A percentile compares a stretch with the other conserved stretches of the same genome.
Conservation (phyloP, 2,888 invertebrate species). For the Corythucha ciliata region DNA sequence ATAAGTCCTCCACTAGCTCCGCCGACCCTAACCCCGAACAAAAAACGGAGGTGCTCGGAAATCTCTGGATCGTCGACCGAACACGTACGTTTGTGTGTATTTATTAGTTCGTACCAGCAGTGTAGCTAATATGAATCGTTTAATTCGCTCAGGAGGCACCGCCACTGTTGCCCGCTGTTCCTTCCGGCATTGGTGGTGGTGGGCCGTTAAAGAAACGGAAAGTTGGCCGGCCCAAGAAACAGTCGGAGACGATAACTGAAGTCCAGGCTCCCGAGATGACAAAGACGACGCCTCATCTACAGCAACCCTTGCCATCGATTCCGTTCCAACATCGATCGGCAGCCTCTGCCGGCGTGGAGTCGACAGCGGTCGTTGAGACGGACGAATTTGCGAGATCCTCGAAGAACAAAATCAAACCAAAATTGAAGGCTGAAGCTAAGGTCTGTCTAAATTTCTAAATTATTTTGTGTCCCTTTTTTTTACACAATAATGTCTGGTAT, state of each 20-base stretch:
- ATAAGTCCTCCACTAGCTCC: constrained; percentile 24
- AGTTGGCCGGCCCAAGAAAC: constrained; percentile 69
- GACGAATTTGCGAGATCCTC: neutral
- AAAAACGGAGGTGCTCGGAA: constrained; percentile 24
- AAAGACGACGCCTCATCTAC: neutral
- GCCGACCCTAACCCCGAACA: constrained; percentile 33
- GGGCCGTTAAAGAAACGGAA: constrained; percentile 66
- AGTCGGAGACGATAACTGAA: constrained; percentile 46
- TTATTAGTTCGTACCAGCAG: too few relatives aligned
- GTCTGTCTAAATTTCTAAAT: too few relatives aligned
- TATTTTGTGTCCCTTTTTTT: too few relatives aligned
- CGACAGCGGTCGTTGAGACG: neutral
- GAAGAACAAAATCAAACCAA: constrained; percentile 50
- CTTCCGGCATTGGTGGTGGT: constrained; percentile 26
- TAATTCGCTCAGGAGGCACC: too few relatives aligned
- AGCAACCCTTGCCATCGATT: neutral
- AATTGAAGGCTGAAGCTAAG: constrained; percentile 61
- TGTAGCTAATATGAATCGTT: too few relatives aligned
- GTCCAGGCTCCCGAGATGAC: neutral
- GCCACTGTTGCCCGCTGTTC: constrained; percentile 24
- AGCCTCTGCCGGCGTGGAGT: too few relatives aligned
- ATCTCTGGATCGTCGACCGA: constrained; percentile 12
- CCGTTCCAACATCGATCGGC: too few relatives aligned
- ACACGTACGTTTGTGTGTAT: neutral
- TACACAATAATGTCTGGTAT: too few relatives aligned